Conservation (phyloP, 2,113 vertebrate genomes). For the Apaloderma vittatum region DNA sequence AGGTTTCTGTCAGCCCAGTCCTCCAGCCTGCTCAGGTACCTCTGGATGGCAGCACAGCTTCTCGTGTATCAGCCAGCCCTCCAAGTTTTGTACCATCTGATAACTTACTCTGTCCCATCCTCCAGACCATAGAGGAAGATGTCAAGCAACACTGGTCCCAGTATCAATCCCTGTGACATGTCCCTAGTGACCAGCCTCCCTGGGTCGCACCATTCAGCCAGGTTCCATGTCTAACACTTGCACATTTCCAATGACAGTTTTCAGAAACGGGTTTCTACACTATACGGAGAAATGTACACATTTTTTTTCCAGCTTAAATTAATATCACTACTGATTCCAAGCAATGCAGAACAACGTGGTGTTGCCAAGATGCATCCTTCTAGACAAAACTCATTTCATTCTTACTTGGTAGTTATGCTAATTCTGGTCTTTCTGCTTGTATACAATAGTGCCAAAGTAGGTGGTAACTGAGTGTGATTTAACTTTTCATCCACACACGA, state of each 20-base stretch:
- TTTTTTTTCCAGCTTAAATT: neutral
- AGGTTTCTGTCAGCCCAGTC: neutral
- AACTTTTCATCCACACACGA: neutral
- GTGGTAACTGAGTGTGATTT: neutral
- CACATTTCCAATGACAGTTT: neutral
- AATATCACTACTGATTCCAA: neutral
- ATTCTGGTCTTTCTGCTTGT: constrained; percentile 43
- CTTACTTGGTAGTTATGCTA: neutral
- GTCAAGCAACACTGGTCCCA: neutral
- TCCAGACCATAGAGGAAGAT: neutral
- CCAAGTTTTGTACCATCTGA: neutral
- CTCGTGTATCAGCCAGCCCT: neutral
- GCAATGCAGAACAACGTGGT: neutral
- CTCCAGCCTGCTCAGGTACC: neutral
- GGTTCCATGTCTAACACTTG: neutral
- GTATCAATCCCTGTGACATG: too few species aligned
- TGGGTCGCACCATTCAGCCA: rapidly evolving
- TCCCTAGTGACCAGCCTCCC: neutral
- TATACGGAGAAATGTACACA: neutral
- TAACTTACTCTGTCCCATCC: neutral
- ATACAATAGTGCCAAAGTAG: neutral
- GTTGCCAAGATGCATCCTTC: neutral
- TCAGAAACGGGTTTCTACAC: neutral
- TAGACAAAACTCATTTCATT: neutral
- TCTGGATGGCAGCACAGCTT: neutral